Conservation (phyloP, 1,140 invertebrate species). For the Drosophila triauraria region DNA sequence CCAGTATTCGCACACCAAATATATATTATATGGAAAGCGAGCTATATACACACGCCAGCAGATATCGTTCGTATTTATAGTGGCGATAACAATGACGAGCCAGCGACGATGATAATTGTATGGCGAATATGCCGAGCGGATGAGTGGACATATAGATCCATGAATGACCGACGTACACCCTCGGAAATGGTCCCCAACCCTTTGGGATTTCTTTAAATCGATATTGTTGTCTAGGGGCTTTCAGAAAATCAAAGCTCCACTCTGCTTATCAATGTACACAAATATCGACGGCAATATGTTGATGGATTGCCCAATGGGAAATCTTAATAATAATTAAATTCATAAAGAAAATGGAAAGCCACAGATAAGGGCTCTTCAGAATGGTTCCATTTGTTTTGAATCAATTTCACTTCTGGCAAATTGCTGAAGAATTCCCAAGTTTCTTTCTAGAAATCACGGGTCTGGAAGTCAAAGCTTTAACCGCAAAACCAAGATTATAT, state of each 20-base stretch:
- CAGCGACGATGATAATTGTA: conserved; percentile 19
- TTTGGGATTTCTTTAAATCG: background rate
- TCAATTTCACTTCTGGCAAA: too few relatives aligned
- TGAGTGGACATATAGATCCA: conserved; percentile 7
- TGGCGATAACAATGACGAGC: conserved; percentile 19
- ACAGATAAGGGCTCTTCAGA: background rate
- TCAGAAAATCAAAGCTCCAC: background rate
- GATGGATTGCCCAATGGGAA: conserved; percentile 12
- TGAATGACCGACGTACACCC: conserved; percentile 3
- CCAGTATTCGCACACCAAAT: conserved; percentile 5
- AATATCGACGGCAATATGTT: conserved; percentile 15
- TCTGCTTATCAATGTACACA: conserved; percentile 2
- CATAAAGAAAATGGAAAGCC: background rate
- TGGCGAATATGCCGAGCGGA: conserved; percentile 3
- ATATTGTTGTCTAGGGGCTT: background rate
- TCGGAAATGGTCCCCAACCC: too few relatives aligned
- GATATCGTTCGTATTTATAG: conserved; percentile 30
- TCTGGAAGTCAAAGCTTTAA: too few relatives aligned
- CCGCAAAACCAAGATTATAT: too few relatives aligned
- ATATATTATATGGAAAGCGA: background rate
- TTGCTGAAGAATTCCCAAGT: background rate
- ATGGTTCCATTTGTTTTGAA: background rate
- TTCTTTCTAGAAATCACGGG: background rate
- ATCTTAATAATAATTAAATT: background rate
- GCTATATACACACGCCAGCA: conserved; percentile 3